Evolutionary conservation across 2,797 vertebrate genomes (phyloP), one percentile per base, ranked within the genome.

Genomic region (Lophius americanus): DNA sequence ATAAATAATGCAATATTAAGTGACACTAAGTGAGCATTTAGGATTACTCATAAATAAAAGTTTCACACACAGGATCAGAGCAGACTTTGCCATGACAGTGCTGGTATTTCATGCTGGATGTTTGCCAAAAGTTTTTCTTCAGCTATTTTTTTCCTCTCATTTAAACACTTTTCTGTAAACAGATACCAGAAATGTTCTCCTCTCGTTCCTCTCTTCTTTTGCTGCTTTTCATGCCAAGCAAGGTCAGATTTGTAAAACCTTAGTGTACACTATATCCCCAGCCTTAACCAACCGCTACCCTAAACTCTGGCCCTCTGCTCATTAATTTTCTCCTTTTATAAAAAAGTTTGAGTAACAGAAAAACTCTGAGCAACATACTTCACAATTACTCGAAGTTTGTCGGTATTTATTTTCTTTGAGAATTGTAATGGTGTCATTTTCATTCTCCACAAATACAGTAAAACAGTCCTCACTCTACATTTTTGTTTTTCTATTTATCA

Each of bases 51-150:
- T 43, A 43, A 43, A 43, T 43, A 9, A 43, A 10, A 3, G 8
- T 9, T 3, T 43, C 51, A 73, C 57, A 69, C 49, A 51, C n/a
- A 51, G 61, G 66, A 79, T 78, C 61, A 66, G 9, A 70, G 64
- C 12, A 32, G 37, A 63, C 46, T 56, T 49, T 35, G 52, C 23
- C 32, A 11, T 0, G 10, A 60, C 44, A 48, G 55, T 6, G 9
- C 59, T 66, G 54, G 49, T 46, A 38, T 69, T 54, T 81, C 52
- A 33, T 42, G 56, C 48, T 8, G 43, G 6, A 13, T 50, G 41
- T 56, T 63, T 63, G 60, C 44, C 64, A 71, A 43, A 8, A 49
- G 46, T 49, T 39, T 50, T 49, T 67, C 52, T 43, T 71, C 57
- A 51, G 39, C 58, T 50, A 41, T 36, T 51, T 23, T 44, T 44